These are phyloP conservation scores for Teleopsis dalmanni DNA, from an alignment of 1,140 invertebrate genomes.

Conservation along the genomic window DNA sequence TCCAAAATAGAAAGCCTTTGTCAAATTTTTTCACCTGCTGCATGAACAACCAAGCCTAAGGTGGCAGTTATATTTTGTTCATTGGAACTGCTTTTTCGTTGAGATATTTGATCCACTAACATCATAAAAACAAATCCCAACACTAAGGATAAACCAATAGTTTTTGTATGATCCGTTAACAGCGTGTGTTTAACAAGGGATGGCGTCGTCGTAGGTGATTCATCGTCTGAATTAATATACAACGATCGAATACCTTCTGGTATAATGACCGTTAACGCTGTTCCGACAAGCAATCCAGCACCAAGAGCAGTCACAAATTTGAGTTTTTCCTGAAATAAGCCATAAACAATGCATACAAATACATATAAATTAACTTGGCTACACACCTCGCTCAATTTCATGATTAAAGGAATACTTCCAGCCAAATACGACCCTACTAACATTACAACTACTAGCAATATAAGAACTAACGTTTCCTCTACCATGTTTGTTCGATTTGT, in stretches of 20 bases:
- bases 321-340: constrained; percentile 74
- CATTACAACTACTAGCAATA: constrained; percentile 83
- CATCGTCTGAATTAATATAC: constrained; percentile 41
- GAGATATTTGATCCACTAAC: constrained; percentile 81
- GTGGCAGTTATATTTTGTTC: constrained; percentile 83
- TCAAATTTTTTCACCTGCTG: constrained; percentile 43
- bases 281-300: constrained; percentile 94
- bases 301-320: constrained; percentile 91
- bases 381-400: constrained; percentile 86
- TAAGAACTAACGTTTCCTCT: constrained; percentile 71
- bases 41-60: constrained; percentile 93
- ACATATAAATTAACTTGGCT: not conserved
- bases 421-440: constrained; percentile 88
- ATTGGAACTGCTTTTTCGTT: constrained; percentile 57
- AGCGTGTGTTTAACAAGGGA: not conserved
- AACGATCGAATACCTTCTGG: constrained; percentile 93
- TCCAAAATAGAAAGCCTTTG: not conserved
- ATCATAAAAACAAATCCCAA: constrained; percentile 93
- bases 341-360: not conserved
- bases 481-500: constrained; percentile 15
- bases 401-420: constrained; percentile 86
- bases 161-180: constrained; percentile 48
- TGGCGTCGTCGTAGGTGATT: constrained; percentile 27
- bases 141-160: constrained; percentile 58
- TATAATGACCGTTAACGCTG: constrained; percentile 95